A percentile compares a stretch with the other conserved stretches of the same genome.
Conservation (phyloP, 1,140 invertebrate species). For the Euwallacea fornicatus region DNA sequence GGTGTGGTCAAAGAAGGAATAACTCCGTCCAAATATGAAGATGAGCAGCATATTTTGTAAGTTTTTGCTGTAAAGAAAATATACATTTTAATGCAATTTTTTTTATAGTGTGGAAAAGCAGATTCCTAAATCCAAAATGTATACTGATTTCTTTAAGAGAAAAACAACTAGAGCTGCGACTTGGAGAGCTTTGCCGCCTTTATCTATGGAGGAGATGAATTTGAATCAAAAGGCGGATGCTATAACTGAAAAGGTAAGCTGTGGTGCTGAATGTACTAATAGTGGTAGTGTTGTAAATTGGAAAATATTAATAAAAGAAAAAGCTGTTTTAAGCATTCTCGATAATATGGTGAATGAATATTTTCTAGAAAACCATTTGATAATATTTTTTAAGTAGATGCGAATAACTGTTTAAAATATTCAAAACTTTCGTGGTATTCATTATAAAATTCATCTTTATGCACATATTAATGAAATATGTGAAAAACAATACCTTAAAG, state of each 20-base stretch:
- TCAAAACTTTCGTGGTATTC: no score
- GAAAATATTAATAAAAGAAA: no score
- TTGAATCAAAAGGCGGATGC: constrained; percentile 58
- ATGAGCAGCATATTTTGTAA: background rate
- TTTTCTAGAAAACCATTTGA: no score
- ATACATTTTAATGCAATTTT: background rate
- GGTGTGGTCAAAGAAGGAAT: constrained; percentile 1
- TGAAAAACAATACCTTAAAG: no score
- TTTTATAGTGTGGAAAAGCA: background rate
- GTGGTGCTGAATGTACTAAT: no score
- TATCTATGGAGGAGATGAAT: constrained; percentile 44
- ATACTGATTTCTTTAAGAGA: constrained; percentile 46
- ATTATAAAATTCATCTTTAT: no score
- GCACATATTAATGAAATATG: no score
- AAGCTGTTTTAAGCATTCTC: no score
- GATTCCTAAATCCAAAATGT: constrained; percentile 39
- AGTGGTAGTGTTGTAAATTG: no score
- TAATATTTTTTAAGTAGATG: no score
- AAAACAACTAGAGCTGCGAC: constrained; percentile 40
- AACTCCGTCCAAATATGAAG: background rate
- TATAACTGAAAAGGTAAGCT: constrained; percentile 55
- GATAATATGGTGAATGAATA: no score
- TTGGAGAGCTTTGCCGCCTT: constrained; percentile 44
- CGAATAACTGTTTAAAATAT: no score
- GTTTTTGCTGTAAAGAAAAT: background rate